A percentile compares a stretch with the other conserved stretches of the same genome.
phyloP scores from a whole-genome alignment of 1,140 invertebrate genomes.

The Tetranychus cinnabarinus region DNA sequence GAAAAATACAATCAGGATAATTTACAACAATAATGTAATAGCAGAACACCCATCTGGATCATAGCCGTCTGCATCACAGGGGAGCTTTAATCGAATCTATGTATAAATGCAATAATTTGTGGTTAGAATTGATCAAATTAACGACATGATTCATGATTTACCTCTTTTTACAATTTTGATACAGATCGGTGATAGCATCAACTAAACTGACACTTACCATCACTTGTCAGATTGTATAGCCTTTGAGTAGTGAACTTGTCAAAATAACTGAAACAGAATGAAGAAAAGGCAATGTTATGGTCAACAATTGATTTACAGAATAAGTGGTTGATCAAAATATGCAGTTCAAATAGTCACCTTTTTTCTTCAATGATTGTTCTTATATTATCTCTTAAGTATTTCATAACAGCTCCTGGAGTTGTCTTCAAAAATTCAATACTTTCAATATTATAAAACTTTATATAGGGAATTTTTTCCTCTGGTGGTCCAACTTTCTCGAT shows the following conservation, averaged over 20 bases:
- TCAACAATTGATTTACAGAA: too few species aligned
- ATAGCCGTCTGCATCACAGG: constrained; percentile 3
- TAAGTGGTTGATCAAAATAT: too few species aligned
- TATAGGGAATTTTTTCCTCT: not conserved
- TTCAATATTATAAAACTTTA: not conserved
- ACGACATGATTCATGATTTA: not conserved
- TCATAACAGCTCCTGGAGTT: not conserved
- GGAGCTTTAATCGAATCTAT: constrained; percentile 1
- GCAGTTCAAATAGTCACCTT: not conserved
- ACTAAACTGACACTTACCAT: not conserved
- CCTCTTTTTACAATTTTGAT: constrained; percentile 2
- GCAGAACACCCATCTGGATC: constrained; percentile 6
- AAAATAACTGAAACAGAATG: not conserved
- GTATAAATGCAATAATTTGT: not conserved
- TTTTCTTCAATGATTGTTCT: not conserved
- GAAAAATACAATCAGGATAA: too few species aligned
- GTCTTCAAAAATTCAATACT: not conserved
- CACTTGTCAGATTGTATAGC: not conserved
- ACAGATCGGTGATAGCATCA: not conserved
- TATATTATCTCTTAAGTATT: not conserved
- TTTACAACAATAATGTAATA: not conserved
- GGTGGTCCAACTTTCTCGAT: not conserved
- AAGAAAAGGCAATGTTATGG: too few species aligned
- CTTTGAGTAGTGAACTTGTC: constrained; percentile 3
- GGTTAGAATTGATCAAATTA: not conserved